A percentile compares a stretch with the other conserved stretches of the same genome.
Evolutionary conservation across 2,113 vertebrate species (phyloP).

Genomic region (Aix galericulata): DNA sequence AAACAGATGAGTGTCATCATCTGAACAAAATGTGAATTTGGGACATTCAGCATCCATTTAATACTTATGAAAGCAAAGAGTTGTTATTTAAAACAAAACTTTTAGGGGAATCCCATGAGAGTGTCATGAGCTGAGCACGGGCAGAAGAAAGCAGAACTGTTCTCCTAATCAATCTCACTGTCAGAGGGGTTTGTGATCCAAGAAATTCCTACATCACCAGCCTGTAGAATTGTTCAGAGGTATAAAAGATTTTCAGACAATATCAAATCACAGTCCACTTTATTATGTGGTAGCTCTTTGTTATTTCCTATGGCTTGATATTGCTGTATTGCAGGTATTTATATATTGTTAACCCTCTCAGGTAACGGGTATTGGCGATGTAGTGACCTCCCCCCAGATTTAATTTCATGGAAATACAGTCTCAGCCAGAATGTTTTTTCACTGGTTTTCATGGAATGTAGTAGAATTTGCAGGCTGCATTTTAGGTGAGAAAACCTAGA

Average conservation of each 20-base stretch:
- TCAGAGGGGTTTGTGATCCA: slow-evolving; percentile 11
- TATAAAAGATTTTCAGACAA: not conserved
- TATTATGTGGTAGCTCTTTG: not conserved
- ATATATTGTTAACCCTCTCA: not conserved
- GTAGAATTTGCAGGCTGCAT: not conserved
- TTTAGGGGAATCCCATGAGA: not conserved
- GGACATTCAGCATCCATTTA: slow-evolving; percentile 8
- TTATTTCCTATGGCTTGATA: not conserved
- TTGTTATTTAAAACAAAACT: slow-evolving; percentile 45
- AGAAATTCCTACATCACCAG: not conserved
- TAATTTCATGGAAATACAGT: not conserved
- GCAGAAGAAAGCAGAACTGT: not conserved
- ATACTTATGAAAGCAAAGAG: slow-evolving; percentile 12
- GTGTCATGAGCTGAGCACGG: not conserved
- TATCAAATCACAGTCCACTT: fast-evolving
- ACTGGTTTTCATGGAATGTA: not conserved
- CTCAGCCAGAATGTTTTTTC: not conserved
- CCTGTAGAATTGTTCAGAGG: not conserved
- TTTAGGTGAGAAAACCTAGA: not conserved
- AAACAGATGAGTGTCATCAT: slow-evolving; percentile 10
- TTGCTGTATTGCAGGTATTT: not conserved
- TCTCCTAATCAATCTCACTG: not conserved
- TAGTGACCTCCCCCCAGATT: not conserved
- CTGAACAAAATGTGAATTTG: slow-evolving; percentile 11
- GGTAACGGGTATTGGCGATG: not conserved